Evolutionary conservation across 2,888 invertebrate species (phyloP), one percentile per base, ranked within the genome.

Genomic region (Limnephilus auricula): DNA sequence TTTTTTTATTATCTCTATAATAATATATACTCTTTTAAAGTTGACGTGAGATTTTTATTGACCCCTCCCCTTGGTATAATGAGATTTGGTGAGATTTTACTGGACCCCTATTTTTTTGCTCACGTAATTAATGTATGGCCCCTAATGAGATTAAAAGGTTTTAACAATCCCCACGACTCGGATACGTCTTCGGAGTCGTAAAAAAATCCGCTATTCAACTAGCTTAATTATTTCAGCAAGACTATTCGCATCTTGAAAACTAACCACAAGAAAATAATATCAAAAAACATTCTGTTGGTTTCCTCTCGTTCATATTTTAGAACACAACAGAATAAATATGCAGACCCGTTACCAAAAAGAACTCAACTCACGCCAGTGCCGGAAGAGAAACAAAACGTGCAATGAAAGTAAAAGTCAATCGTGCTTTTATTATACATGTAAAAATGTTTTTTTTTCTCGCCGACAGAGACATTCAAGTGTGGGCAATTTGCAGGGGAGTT

Each of bases 401-500:
- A 82, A 82, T 82, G 82, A 82, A 82, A 37, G 37, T 37, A 82
- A 32, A 31, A 82, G 82, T 82, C 82, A 32, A 82, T 82, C 37
- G 32, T 25, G 82, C 37, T 82, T 82, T 82, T 82, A 82, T 82
- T 82, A 82, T 37, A 34, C 82, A 82, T 82, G 82, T 82, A 82
- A 82, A 25, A 32, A 34, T 82, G 34, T 82, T 32, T 82, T 82
- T n/a, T 40, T 82, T 37, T 32, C 82, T 34, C 37, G 82, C 37
- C 10, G 37, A 45, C 37, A 30, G 90, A 50, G 83, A 90, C 78
- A 90, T 90, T 83, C 50, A 65, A 90, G 83, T 83, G 90, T 86
- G 78, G 79, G 79, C 90, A 90, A 90, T 90, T 90, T 90, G 90
- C 78, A n/a, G 65, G 79, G 86, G 86, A 30, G 90, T 86, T 90